Evolutionary conservation across 2,113 vertebrate genomes (phyloP).

Genomic region (Saguinus imperator): DNA sequence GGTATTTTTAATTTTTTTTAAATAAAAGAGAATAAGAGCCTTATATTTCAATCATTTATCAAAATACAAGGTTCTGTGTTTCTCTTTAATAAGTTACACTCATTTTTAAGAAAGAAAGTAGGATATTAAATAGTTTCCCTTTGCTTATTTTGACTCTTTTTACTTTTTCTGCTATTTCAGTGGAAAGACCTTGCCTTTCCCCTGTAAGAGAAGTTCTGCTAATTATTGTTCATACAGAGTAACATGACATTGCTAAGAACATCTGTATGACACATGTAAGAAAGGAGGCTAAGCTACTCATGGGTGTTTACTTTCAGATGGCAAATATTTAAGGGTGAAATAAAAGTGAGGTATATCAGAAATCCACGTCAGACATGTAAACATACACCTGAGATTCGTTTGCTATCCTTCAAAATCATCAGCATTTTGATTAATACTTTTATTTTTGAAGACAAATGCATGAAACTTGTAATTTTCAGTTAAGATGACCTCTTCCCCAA

Average conservation of each 20-base stretch:
- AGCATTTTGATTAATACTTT: neutral
- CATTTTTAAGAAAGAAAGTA: neutral
- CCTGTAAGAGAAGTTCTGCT: neutral
- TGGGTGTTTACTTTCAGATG: neutral
- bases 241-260: neutral
- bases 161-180: neutral
- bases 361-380: slow-evolving; percentile 1
- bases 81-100: neutral
- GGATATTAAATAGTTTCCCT: neutral
- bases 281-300: neutral
- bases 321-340: neutral
- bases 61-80: neutral
- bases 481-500: neutral
- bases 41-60: neutral
- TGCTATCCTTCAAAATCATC: neutral
- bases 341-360: neutral
- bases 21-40: neutral
- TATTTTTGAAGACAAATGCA: neutral
- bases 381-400: neutral
- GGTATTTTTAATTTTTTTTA: neutral
- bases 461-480: neutral
- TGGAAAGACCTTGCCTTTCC: neutral
- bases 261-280: neutral
- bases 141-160: neutral
- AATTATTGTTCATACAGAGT: neutral